Evolutionary conservation across 1,140 invertebrate genomes (phyloP).

Genomic region (Dendroctonus ponderosae): DNA sequence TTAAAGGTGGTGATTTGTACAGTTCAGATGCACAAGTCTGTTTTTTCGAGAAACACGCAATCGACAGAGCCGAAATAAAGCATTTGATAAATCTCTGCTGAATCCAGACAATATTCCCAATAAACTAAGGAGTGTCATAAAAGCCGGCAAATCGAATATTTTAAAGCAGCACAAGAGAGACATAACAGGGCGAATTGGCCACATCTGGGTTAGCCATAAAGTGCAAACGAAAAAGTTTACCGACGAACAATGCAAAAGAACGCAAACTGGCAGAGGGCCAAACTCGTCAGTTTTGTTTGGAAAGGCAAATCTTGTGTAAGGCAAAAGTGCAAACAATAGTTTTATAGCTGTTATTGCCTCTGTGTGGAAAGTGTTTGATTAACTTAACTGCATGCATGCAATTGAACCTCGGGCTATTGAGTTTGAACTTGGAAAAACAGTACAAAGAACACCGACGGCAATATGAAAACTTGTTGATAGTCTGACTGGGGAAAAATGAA

Average conservation of each 20-base stretch:
- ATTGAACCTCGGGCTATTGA: no score
- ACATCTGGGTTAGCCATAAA: slow-evolving; percentile 15
- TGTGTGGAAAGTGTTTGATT: slow-evolving; percentile 1
- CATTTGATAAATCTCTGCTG: no score
- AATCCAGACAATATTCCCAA: no score
- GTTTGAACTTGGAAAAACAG: no score
- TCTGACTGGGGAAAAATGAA: no score
- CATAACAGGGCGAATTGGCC: background rate
- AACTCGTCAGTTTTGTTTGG: slow-evolving; percentile 7
- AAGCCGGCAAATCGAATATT: background rate
- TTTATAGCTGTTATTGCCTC: background rate
- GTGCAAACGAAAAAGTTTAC: slow-evolving; percentile 10
- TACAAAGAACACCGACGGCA: no score
- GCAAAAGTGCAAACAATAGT: slow-evolving; percentile 10
- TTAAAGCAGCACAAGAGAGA: background rate
- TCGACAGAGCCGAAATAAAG: no score
- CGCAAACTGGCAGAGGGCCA: slow-evolving; percentile 7
- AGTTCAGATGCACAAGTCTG: no score
- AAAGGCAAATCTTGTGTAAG: slow-evolving; percentile 1
- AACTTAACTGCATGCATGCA: background rate
- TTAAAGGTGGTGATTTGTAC: no score
- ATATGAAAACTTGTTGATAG: no score
- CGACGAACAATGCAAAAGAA: slow-evolving; percentile 12
- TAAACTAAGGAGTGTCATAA: background rate
- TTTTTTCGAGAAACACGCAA: no score